phyloP scores from a whole-genome alignment of 30 jellyfish, hydroid and myxozoan genomes.

The Hydractinia echinata region DNA sequence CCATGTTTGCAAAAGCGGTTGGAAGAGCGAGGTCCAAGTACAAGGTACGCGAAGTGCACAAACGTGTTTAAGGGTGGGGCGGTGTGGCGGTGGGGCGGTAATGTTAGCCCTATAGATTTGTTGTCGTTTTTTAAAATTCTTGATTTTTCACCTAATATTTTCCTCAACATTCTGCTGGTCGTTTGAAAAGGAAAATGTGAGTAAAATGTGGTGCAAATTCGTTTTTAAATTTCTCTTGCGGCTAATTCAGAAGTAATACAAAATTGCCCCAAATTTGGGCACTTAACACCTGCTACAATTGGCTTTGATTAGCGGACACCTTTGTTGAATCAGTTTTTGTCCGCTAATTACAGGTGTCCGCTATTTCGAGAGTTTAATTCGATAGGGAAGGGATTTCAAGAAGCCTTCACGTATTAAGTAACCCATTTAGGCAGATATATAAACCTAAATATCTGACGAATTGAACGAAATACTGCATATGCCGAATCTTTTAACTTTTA shows the following conservation, averaged over 20 bases:
- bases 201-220: no score
- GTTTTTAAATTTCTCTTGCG: no score
- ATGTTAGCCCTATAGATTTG: no score
- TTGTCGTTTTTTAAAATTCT: no score
- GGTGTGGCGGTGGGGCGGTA: no score
- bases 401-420: no score
- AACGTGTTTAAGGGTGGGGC: neutral
- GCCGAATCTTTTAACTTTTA: no score
- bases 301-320: neutral
- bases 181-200: no score
- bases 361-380: neutral
- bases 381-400: no score
- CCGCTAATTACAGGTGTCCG: neutral
- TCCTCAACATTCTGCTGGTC: no score
- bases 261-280: neutral
- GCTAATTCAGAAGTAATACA: no score
- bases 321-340: neutral
- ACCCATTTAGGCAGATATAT: neutral
- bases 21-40: constrained; percentile 60
- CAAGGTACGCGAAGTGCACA: constrained; percentile 34
- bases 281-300: neutral
- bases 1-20: constrained; percentile 56
- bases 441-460: neutral
- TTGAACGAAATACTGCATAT: neutral
- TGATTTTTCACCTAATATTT: no score